Evolutionary conservation across 2,797 vertebrate genomes (phyloP).

Genomic region (Brachyrhaphis roseni): DNA sequence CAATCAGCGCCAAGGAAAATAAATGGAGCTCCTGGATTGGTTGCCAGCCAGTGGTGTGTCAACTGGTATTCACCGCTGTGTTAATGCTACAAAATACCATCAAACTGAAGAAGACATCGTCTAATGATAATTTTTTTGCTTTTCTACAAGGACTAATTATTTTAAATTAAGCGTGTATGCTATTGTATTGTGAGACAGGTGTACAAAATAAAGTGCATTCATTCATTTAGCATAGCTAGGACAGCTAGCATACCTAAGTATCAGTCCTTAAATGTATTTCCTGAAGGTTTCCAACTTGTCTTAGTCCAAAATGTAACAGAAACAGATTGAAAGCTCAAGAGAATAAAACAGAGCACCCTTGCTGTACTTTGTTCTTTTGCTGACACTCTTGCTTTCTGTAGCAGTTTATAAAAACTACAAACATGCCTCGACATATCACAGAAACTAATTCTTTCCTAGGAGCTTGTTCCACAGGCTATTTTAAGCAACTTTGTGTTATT

Average conservation of each 20-base stretch:
- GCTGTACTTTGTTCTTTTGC: neutral
- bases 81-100: neutral
- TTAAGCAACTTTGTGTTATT: neutral
- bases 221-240: neutral
- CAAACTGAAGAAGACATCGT: neutral
- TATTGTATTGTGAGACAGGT: neutral
- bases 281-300: neutral
- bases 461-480: neutral
- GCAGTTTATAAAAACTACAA: neutral
- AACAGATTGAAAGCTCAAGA: neutral
- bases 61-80: too few species aligned
- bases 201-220: neutral
- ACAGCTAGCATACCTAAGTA: neutral
- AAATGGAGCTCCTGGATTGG: too few species aligned
- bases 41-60: too few species aligned
- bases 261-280: neutral
- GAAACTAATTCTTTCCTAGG: neutral
- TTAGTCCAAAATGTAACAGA: neutral
- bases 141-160: neutral
- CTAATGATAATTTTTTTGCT: neutral
- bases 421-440: neutral
- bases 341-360: neutral
- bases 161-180: neutral
- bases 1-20: too few species aligned
- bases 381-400: neutral